These are phyloP conservation scores for Pollimyrus isidori DNA, from an alignment of 2,113 vertebrate species.

Conservation along the genomic window DNA sequence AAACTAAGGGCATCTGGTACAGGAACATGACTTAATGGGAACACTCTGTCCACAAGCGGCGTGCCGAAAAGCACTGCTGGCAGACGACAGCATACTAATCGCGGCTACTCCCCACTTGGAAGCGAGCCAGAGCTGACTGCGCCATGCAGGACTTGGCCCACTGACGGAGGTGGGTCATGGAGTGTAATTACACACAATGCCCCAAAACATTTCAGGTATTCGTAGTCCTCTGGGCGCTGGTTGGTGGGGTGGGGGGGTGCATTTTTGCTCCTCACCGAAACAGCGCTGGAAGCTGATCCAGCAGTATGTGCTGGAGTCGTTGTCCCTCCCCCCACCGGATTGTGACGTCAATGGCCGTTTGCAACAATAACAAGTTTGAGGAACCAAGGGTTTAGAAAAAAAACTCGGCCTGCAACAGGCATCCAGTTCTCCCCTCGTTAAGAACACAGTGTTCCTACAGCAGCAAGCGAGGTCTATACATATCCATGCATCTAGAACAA, in stretches of 20 bases:
- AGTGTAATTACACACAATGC: conserved; percentile 20
- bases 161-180: background rate
- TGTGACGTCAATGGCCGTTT: background rate
- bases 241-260: background rate
- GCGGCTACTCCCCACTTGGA: background rate
- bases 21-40: conserved; percentile 14
- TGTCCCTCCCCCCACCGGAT: background rate
- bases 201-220: conserved; percentile 8
- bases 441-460: conserved; percentile 5
- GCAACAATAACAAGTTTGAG: conserved; percentile 13
- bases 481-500: background rate
- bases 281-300: conserved; percentile 12
- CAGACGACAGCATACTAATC: background rate
- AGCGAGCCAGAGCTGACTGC: background rate
- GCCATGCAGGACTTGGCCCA: background rate
- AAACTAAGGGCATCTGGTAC: background rate
- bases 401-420: background rate
- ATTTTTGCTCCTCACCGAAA: background rate
- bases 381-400: background rate
- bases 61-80: background rate
- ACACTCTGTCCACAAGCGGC: conserved; percentile 10
- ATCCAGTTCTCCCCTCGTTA: background rate
- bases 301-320: background rate
- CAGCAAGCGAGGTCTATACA: background rate
- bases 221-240: background rate